Evolutionary conservation across 2,888 invertebrate species (phyloP), one percentile per base, ranked within the genome.

Genomic region (Drosophila longiperda): DNA sequence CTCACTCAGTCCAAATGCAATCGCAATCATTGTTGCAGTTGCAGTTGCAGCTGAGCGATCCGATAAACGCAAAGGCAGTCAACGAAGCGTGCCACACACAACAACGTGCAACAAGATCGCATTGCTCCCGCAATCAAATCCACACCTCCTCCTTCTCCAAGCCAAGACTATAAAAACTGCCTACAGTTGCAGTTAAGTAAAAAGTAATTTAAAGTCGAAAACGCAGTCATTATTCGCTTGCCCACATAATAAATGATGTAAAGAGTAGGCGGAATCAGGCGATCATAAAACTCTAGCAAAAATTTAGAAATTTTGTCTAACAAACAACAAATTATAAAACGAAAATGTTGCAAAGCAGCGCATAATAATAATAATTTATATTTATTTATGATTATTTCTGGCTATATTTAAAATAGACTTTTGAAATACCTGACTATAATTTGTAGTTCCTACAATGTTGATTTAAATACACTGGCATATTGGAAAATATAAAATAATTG

Each of bases 181-280:
- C 15, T 34, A 50, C 17, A 29, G 1, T 42, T 32, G 55, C 49
- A 70, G 40, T 59, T 65, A 64, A 75, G 66, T 76, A 55, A 83
- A 80, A 80, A 65, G 68, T 83, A 83, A 80, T 82, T 73, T 82
- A 40, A 38, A 64, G 59, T 67, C 65, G 32, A 52, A 78, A 75
- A 78, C 55, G 78, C 68, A 72, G 74, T 57, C 75, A 72, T 80
- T 79, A 66, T 71, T 72, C 57, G 73, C 66, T 80, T 85, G 73
- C 80, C 88, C 85, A 82, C 89, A 85, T 87, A 80, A 87, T 77
- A 80, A 88, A 87, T 89, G 77, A 87, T 82, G 90, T 89, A 89
- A 84, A 84, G 75, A 74, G 83, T 74, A 49, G 83, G 88, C 72
- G 82, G 65, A 26, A 45, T 61, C 52, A 7, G 26, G 32, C 36